Evolutionary conservation across 2,888 invertebrate species (phyloP).

Genomic region (Gerosis bhagava): DNA sequence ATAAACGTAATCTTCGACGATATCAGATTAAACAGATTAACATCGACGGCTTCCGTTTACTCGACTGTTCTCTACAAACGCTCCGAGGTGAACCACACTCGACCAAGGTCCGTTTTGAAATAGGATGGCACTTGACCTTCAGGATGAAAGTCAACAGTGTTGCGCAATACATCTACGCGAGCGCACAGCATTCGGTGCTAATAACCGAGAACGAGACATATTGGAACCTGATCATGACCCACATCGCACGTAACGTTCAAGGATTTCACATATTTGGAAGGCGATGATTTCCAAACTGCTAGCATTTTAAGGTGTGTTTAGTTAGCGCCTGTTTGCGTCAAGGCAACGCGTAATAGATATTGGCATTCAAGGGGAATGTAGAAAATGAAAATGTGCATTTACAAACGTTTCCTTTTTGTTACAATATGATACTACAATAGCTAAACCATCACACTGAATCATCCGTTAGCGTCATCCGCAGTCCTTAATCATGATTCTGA

Average conservation of each 20-base stretch:
- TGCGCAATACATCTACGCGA: constrained; percentile 70
- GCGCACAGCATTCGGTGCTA: constrained; percentile 72
- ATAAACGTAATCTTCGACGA: constrained; percentile 28
- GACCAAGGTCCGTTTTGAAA: constrained; percentile 79
- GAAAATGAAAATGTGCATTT: constrained; percentile 13
- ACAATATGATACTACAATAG: background rate
- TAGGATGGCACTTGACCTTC: constrained; percentile 82
- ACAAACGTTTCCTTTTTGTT: constrained; percentile 6
- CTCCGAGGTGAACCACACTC: constrained; percentile 75
- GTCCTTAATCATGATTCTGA: constrained; percentile 30
- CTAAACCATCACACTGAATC: constrained; percentile 26
- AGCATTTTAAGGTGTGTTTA: constrained; percentile 65
- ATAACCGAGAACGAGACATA: constrained; percentile 73
- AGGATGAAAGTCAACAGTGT: constrained; percentile 80
- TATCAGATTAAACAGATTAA: constrained; percentile 65
- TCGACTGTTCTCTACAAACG: constrained; percentile 55
- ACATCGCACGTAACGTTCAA: constrained; percentile 76
- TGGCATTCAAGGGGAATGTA: constrained; percentile 18
- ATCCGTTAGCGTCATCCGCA: constrained; percentile 34
- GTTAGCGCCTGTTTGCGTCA: constrained; percentile 49
- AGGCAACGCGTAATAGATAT: constrained; percentile 41
- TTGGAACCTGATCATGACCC: constrained; percentile 78
- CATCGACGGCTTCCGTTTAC: constrained; percentile 70
- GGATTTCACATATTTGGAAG: constrained; percentile 81
- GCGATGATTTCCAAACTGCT: constrained; percentile 72